Base-by-base conservation (phyloP, 1,140 invertebrate genomes). In the Ostrea denselamellosa region DNA sequence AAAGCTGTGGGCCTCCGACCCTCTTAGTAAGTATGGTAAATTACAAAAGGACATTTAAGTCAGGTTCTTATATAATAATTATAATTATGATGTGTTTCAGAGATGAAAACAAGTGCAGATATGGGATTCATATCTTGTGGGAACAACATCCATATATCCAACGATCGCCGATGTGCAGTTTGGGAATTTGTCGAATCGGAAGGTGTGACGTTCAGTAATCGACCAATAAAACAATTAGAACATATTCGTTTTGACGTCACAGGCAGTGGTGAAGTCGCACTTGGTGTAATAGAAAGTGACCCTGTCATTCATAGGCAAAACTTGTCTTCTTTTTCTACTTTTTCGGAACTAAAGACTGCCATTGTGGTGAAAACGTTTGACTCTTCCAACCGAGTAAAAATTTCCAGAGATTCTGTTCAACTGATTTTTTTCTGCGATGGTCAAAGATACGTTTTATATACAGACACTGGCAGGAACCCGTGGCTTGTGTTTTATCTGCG, bases 401-500 rank as follows among this genome's bases (percentile, higher is more conserved):
- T 85, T 17, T 19, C 14, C 9, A 58, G 28, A 17, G 54, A 85
- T 34, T 9, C 17, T 25, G 28, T 34, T 9, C 17, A 65, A 25
- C 17, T 85, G n/a, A 5, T 85, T 10, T 10, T 85, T 56, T 52
- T 17, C 17, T 34, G 25, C 19, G 53, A 85, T 2, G 17, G 25
- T 5, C 25, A 85, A 58, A 25, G 54, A 34, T 85, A 85, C 28
- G 28, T 54, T 25, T 22, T 85, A 12, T 9, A 56, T 12, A 34
- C 4, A 19, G 56, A 85, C 19, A n/a, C 7, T 19, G 28, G 28
- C 10, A n/a, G 28, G n/a, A n/a, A 7, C 17, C 7, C 25, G 17
- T 85, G 83, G 83, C 83, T 85, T 25, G 83, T 85, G 17, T 25
- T 56, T n/a, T 58, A 62, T 54, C 8, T 85, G 10, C 51, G 54